A percentile compares a stretch with the other conserved stretches of the same genome.
These are phyloP conservation scores for Gadopsis marmoratus DNA, from an alignment of 2,797 vertebrate species.

Conservation along the genomic window DNA sequence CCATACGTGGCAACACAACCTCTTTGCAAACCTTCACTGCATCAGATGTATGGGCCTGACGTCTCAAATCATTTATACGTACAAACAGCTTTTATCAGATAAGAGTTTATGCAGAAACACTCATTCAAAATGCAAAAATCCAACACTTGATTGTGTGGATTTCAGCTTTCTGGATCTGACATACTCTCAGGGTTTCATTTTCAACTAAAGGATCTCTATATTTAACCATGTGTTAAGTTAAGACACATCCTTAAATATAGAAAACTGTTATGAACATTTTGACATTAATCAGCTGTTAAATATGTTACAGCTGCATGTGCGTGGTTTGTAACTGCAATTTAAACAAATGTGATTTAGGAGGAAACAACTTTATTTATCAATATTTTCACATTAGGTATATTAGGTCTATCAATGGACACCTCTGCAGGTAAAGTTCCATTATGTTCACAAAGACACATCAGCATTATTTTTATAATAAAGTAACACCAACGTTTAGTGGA, in stretches of 20 bases:
- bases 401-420: neutral
- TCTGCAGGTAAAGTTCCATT: neutral
- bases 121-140: too few species aligned
- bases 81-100: too few species aligned
- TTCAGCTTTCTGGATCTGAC: too few species aligned
- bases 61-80: too few species aligned
- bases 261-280: neutral
- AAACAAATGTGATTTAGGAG: neutral
- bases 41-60: too few species aligned
- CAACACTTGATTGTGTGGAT: too few species aligned
- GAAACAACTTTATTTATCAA: too few species aligned
- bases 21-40: too few species aligned
- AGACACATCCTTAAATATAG: neutral
- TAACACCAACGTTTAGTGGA: neutral
- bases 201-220: neutral
- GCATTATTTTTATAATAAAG: neutral
- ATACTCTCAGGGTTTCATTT: neutral
- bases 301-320: neutral
- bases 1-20: too few species aligned
- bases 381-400: neutral
- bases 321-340: neutral
- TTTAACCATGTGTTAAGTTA: neutral
- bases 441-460: neutral
- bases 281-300: neutral
- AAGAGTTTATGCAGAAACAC: too few species aligned